Evolutionary conservation across 1,140 invertebrate genomes (phyloP), one percentile per base, ranked within the genome.

Genomic region (Sipha flava): DNA sequence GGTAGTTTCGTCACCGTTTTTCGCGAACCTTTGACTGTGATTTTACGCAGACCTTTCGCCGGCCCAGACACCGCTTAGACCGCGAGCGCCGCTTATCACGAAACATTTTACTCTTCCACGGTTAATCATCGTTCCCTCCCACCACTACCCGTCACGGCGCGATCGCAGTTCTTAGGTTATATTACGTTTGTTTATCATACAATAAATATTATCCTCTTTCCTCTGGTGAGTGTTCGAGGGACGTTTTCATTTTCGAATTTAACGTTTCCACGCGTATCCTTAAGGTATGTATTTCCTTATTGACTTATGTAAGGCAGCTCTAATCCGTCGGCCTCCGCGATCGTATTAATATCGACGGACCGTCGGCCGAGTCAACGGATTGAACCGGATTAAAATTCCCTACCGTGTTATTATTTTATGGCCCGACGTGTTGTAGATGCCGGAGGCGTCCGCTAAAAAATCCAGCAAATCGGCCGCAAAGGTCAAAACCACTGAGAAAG

Each of bases 401-500:
- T 14, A 52, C 21, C n/a, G 23, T 70, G 12, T 7, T 66, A 5
- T 66, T 43, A 5, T 43, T 43, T 43, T 43, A 12, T 43, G 14
- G 1, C 14, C 40, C 16, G 26, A 7, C 29, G 3, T 77, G 5
- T 77, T 77, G 2, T 23, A 77, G 73, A 77, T 77, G 73, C 34
- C 73, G 0, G 73, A 77, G 21, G 52, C 31, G 6, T 9, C 73
- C 3, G 34, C 52, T 18, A 77, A 77, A 59, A 77, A 77, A 59
- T 3, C 31, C 45, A 49, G 26, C 40, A 75, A 75, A 54, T 75
- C 72, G 49, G 52, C 52, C 34, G 1, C 73, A 43, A 77, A 77
- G 34, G 52, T 37, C 34, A 77, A 77, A 26, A 52, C 73, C 37
- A 52, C 73, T 23, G 73, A 54, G 43, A 77, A 77, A 77, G 52